These are phyloP conservation scores for Eriocheir sinensis DNA, from an alignment of 1,140 invertebrate species.

Conservation along the genomic window DNA sequence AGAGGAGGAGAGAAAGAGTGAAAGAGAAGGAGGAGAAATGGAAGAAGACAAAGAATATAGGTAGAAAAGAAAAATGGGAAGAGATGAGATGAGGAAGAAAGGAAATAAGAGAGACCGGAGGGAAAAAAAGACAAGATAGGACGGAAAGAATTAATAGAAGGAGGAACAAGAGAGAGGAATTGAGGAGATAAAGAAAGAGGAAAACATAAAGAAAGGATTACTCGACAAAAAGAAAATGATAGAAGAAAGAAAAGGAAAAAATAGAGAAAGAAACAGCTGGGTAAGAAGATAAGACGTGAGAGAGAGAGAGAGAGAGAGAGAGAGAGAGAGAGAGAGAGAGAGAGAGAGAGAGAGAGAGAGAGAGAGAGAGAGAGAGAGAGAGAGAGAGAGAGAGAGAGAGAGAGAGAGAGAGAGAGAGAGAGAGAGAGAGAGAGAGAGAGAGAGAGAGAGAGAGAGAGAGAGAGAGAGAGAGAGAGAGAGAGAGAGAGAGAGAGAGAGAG, in stretches of 20 bases:
- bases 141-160: no score
- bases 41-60: no score
- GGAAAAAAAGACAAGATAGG: no score
- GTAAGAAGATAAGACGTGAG: background rate
- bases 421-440: slow-evolving; percentile 20
- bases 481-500: slow-evolving; percentile 3
- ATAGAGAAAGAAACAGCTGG: no score
- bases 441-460: slow-evolving; percentile 20
- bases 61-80: no score
- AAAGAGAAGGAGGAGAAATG: background rate
- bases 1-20: background rate
- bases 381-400: background rate
- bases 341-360: background rate
- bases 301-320: slow-evolving; percentile 4
- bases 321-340: background rate
- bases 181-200: no score
- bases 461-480: background rate
- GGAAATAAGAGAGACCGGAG: no score
- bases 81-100: no score
- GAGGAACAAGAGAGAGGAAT: no score
- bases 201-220: no score
- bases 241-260: no score
- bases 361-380: slow-evolving; percentile 4
- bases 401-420: background rate
- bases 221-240: no score